Conservation (phyloP, 2,113 vertebrate species). For the Hystrix brachyura region DNA sequence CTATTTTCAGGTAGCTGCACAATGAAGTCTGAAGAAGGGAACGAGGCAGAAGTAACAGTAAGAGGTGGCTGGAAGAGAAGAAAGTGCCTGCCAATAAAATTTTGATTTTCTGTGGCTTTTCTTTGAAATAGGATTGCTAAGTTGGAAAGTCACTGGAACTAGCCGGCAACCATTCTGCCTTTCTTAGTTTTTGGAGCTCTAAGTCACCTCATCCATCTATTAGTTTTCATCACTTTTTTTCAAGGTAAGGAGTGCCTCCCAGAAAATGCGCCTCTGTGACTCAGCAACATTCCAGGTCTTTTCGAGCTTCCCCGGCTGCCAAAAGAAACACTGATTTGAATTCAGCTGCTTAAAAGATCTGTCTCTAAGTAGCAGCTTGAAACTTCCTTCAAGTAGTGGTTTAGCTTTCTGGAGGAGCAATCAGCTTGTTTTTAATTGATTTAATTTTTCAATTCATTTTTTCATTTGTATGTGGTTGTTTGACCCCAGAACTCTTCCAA, state of each 20-base stretch:
- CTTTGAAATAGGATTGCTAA: neutral
- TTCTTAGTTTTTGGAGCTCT: neutral
- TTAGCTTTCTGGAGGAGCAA: neutral
- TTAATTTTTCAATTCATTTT: neutral
- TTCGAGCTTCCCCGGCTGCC: neutral
- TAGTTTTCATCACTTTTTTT: constrained; percentile 30
- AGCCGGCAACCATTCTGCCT: neutral
- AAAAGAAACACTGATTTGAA: constrained; percentile 21
- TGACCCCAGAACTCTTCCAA: neutral
- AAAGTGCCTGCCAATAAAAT: neutral
- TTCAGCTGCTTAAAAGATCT: constrained; percentile 34
- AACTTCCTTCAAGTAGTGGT: neutral
- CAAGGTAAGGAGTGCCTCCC: neutral
- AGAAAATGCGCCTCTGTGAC: constrained; percentile 26
- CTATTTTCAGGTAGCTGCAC: neutral
- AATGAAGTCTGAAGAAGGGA: neutral
- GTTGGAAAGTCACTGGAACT: neutral
- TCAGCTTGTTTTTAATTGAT: neutral
- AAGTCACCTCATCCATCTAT: neutral
- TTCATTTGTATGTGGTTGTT: neutral
- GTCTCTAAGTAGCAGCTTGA: neutral
- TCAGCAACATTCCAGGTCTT: neutral
- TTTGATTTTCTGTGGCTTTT: constrained; percentile 21
- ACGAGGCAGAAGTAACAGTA: neutral
- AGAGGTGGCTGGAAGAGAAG: neutral